Conservation (phyloP, 35 echinoderm and acorn worm genomes). For the Ptychodera flava region DNA sequence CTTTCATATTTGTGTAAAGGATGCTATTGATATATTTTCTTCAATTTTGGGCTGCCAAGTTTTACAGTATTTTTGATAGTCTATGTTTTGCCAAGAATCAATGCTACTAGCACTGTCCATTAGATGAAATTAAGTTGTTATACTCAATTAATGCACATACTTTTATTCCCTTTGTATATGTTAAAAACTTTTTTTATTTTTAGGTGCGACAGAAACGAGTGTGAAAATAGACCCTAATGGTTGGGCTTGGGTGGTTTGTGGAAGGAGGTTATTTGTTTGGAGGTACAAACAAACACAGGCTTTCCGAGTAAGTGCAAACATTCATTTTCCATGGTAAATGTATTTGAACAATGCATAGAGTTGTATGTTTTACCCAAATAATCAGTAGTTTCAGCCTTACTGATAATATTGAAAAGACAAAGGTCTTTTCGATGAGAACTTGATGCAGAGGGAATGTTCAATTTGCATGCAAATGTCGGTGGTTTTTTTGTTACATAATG, state of each 20-base stretch:
- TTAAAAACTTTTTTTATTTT: constrained; percentile 17
- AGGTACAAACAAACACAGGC: constrained; percentile 73
- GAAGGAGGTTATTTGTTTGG: constrained; percentile 88
- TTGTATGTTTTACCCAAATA: background rate
- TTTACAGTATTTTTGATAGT: no score
- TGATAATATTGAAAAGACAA: background rate
- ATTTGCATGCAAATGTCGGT: background rate
- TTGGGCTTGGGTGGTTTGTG: constrained; percentile 94
- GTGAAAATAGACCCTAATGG: constrained; percentile 66
- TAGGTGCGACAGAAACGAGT: constrained; percentile 76
- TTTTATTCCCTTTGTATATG: no score
- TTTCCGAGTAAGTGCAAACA: constrained; percentile 32
- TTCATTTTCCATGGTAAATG: background rate
- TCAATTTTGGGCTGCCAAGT: no score
- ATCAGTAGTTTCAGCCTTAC: background rate
- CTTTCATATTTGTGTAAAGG: no score
- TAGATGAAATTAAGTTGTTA: no score
- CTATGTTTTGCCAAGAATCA: no score
- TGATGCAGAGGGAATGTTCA: background rate
- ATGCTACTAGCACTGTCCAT: no score
- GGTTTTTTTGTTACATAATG: no score
- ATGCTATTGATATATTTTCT: no score
- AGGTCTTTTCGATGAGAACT: background rate
- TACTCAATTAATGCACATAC: no score
- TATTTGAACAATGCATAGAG: background rate